Evolutionary conservation across 2,113 vertebrate species (phyloP), one percentile per base, ranked within the genome.

Genomic region (Aramus guarauna): DNA sequence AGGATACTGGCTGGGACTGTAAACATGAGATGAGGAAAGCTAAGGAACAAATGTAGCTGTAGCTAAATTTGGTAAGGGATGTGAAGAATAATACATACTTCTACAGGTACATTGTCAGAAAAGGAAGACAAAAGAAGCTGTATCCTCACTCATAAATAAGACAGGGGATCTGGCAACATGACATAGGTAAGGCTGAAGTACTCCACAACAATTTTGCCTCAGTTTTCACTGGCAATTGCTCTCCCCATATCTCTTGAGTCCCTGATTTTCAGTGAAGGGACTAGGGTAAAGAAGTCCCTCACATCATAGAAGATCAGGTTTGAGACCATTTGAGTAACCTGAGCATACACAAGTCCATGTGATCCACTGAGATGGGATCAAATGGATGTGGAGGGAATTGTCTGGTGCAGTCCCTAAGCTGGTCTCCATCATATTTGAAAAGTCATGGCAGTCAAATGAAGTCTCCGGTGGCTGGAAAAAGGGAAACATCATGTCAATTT

Each of bases 1-100:
- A 6, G 2, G 8, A 36, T 52, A 24, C 9, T 22, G 4, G 2
- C 9, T 71, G 18, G 3, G 32, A 50, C 1, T 36, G 9, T 34
- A 67, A 15, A 7, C 14, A 41, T 52, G 30, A 30, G 34, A 52
- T 1, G 43, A 12, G 59, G 8, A 85, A 80, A 91, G 8, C 19
- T 60, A 39, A 69, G 24, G 18, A 64, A 63, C 15, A 82, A 67
- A 52, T 39, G 24, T 60, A 66, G 4, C 18, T 5, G 0, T 21
- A 83, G 43, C 3, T 50, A 36, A 75, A 56, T 67, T 56, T 66
- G 19, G 8, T 18, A 71, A 30, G 15, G 11, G 6, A 39, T 45
- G 10, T 36, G 29, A 72, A 75, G 26, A 75, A 10, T 22, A 69
- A 17, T 9, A 55, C 3, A 4, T 22, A 1, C 15, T 71, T 76